Evolutionary conservation across 2,888 invertebrate genomes (phyloP).

Genomic region (Cephalotes varians): DNA sequence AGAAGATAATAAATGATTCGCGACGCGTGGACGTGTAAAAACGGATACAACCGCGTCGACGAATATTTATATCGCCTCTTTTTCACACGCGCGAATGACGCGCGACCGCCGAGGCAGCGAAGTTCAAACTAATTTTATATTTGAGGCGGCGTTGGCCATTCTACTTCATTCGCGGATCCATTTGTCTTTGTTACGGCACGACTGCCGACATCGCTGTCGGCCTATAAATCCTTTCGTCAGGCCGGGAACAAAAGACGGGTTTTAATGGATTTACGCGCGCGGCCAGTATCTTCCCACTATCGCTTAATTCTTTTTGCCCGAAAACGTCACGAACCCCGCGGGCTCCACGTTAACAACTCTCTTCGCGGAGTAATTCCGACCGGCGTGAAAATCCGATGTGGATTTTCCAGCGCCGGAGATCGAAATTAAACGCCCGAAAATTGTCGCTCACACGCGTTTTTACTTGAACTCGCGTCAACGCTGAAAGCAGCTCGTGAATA

Average conservation of each 20-base stretch:
- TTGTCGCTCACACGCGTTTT: conserved; percentile 28
- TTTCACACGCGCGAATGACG: conserved; percentile 3
- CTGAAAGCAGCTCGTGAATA: conserved; percentile 1
- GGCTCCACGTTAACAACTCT: conserved; percentile 9
- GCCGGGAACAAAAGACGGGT: conserved; percentile 46
- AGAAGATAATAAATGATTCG: conserved; percentile 48
- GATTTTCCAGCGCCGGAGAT: conserved; percentile 26
- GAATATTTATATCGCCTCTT: conserved; percentile 33
- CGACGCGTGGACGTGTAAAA: conserved; percentile 26
- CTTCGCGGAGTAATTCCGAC: conserved; percentile 22
- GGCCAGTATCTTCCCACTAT: conserved; percentile 32
- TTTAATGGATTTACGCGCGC: conserved; percentile 50
- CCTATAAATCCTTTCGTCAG: conserved; percentile 54
- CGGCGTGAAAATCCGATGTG: conserved; percentile 28
- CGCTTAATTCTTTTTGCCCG: conserved; percentile 41
- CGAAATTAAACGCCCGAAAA: conserved; percentile 39
- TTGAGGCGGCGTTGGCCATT: conserved; percentile 37
- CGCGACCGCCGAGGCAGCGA: background rate
- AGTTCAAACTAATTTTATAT: conserved; percentile 52
- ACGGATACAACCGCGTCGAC: conserved; percentile 26
- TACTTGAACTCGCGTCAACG: background rate
- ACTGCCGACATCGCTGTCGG: conserved; percentile 38
- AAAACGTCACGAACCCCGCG: conserved; percentile 10
- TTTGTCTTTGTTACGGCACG: conserved; percentile 52
- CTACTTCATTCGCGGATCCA: conserved; percentile 51